A percentile compares a stretch with the other conserved stretches of the same genome.
These are phyloP conservation scores for Acanthococcus lagerstroemiae DNA, from an alignment of 2,888 invertebrate genomes.

Conservation along the genomic window DNA sequence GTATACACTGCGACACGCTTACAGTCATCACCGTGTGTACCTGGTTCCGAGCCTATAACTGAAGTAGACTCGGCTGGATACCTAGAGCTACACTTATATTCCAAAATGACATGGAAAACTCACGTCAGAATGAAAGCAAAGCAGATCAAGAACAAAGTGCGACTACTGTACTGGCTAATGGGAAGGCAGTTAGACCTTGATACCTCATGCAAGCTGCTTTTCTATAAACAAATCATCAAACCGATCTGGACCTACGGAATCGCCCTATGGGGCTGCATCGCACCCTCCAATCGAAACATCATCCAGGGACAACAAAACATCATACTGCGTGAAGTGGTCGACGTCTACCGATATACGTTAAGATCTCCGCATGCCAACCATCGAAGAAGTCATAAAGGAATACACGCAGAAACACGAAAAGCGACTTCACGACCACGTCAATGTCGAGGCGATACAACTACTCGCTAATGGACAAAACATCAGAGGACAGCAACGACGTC, in stretches of 20 bases:
- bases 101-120: background rate
- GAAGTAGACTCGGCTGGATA: constrained; percentile 1
- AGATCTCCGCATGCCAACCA: too few relatives aligned
- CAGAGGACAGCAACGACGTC: background rate
- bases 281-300: background rate
- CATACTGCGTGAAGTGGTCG: background rate
- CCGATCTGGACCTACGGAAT: constrained; percentile 1
- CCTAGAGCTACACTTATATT: background rate
- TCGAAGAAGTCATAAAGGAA: too few relatives aligned
- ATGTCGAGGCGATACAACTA: background rate
- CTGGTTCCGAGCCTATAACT: background rate
- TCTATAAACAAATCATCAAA: background rate
- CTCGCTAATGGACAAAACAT: background rate
- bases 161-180: background rate
- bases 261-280: background rate
- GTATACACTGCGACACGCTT: background rate
- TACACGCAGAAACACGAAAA: background rate
- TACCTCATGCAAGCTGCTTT: background rate
- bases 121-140: background rate
- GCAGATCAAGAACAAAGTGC: background rate
- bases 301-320: background rate
- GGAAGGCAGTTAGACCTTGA: background rate
- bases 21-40: background rate
- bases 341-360: too few relatives aligned
- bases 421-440: background rate